These are phyloP conservation scores for Pammene aurita DNA, from an alignment of 2,888 invertebrate species.

Conservation along the genomic window DNA sequence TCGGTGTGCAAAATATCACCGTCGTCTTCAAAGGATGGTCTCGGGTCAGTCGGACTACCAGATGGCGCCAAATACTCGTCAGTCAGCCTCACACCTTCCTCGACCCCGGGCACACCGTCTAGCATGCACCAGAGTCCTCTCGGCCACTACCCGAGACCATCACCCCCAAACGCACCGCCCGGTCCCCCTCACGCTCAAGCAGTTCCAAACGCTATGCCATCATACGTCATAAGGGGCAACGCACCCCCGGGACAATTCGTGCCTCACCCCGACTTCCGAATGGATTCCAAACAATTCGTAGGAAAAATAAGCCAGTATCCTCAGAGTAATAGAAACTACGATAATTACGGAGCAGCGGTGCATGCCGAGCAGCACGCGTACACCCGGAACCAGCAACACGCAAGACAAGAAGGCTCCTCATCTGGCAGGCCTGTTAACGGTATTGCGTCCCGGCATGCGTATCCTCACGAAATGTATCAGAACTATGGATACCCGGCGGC, in stretches of 20 bases:
- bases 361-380: conserved; percentile 77
- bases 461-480: conserved; percentile 80
- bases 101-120: conserved; percentile 85
- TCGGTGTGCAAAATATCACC: conserved; percentile 78
- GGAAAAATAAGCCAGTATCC: conserved; percentile 75
- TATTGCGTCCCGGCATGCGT: conserved; percentile 67
- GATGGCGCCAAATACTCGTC: conserved; percentile 85
- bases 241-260: conserved; percentile 77
- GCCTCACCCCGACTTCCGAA: conserved; percentile 80
- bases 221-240: conserved; percentile 82
- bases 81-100: conserved; percentile 85
- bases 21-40: conserved; percentile 81
- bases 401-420: conserved; percentile 69
- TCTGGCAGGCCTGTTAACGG: conserved; percentile 71
- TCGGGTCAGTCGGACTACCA: conserved; percentile 70
- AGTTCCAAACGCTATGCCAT: conserved; percentile 83
- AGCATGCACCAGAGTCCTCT: conserved; percentile 86
- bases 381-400: conserved; percentile 71
- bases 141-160: conserved; percentile 86
- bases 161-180: conserved; percentile 86
- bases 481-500: conserved; percentile 78
- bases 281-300: conserved; percentile 78
- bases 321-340: conserved; percentile 73
- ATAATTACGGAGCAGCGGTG: conserved; percentile 63
- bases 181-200: conserved; percentile 84